Base-by-base conservation (phyloP, 2,888 invertebrate species). In the Minunthozetes semirufus region DNA sequence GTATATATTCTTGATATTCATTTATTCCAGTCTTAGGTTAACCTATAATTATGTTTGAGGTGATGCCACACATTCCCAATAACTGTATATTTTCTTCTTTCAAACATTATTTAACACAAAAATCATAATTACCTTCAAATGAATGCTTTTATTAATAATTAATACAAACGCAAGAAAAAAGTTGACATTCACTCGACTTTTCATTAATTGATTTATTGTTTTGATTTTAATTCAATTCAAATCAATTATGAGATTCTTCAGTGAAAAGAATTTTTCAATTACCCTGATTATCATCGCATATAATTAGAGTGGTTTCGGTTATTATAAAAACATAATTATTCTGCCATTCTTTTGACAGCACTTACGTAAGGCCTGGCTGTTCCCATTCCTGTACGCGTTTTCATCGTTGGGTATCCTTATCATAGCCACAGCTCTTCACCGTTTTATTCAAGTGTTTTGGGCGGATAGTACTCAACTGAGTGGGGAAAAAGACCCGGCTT, bases 361-460 rank as follows among this genome's bases (percentile, higher is more conserved):
- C 72, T 74, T 78, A 29, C 74, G 75, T 22, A 77, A 78, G 56
- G 79, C 79, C 19, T 75, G 79, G 73, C 72, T 79, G 5, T 79
- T 79, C 73, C 79, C 79, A 38, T 79, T 79, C 75, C 72, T 79
- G 15, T 79, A 79, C 66, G 79, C 79, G 15, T 79, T 79, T 56
- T 77, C 78, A 53, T 79, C 79, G 77, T 75, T 78, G 15, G 78
- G 75, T 9, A 76, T 79, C 25, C 66, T 78, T 11, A 22, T 75
- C 27, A 76, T 77, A 11, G 72, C 76, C 6, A 72, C 74, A n/a
- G 25, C 72, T 5, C 78, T 78, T 25, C 76, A 78, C 48, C n/a
- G 76, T 15, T 78, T 77, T 56, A 63, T 70, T n/a, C 56, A 74
- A 22, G 73, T 72, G 17, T 70, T 72, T 27, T 56, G 53, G 1